phyloP scores from a whole-genome alignment of 2,113 vertebrate species.

The western clawed frog (Xenopus tropicalis) region DNA sequence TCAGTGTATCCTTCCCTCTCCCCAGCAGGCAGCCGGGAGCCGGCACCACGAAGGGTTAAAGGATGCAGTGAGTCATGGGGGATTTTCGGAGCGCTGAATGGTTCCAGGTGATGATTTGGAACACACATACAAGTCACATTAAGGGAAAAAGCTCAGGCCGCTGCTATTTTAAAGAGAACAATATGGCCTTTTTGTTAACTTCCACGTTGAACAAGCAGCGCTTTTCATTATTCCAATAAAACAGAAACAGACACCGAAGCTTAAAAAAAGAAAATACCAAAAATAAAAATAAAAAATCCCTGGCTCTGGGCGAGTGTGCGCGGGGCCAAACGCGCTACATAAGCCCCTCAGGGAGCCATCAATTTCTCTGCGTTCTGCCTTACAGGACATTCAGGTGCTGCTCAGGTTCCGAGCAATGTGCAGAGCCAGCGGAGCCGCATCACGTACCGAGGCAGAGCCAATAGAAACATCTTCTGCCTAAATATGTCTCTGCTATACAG shows the following conservation, averaged over 20 bases:
- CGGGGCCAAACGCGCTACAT: neutral
- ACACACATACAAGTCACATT: slow-evolving; percentile 25
- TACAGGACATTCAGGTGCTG: slow-evolving; percentile 1
- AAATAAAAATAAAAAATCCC: neutral
- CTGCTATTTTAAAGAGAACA: slow-evolving; percentile 48
- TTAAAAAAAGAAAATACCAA: neutral
- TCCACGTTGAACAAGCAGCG: slow-evolving; percentile 24
- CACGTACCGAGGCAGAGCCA: too few relatives aligned
- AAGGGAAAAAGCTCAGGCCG: slow-evolving; percentile 17
- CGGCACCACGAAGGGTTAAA: slow-evolving; percentile 32
- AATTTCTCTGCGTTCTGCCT: slow-evolving; percentile 42
- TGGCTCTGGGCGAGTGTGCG: neutral
- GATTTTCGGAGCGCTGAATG: slow-evolving; percentile 33
- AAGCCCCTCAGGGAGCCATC: slow-evolving; percentile 12
- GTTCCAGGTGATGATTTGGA: slow-evolving; percentile 47
- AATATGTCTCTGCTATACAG: too few relatives aligned
- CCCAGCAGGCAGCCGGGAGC: neutral
- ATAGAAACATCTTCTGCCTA: too few relatives aligned
- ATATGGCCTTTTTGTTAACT: slow-evolving; percentile 28
- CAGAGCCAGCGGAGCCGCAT: neutral
- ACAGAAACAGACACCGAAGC: slow-evolving; percentile 40
- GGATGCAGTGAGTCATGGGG: slow-evolving; percentile 29
- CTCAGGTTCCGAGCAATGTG: neutral
- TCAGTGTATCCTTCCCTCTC: too few relatives aligned
- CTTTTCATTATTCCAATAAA: slow-evolving; percentile 46